A percentile compares a stretch with the other conserved stretches of the same genome.
Evolutionary conservation across 1,140 invertebrate species (phyloP).

Genomic region (Trichogramma pretiosum): DNA sequence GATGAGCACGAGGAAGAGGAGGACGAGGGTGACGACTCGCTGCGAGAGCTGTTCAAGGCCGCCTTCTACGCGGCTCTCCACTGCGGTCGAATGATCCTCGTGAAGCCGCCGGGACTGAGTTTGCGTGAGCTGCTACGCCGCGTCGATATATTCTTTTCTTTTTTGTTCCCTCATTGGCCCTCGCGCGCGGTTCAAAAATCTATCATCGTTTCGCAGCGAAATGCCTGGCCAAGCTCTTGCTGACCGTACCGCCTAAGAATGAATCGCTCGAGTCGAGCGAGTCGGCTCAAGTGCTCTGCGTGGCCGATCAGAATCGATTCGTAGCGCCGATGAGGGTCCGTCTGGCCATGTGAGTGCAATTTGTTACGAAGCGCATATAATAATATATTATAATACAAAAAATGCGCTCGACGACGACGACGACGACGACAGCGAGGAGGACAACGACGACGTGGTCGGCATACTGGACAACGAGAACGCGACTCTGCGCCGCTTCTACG

Average conservation of each 20-base stretch:
- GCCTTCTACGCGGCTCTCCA: slow-evolving; percentile 44
- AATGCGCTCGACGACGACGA: background rate
- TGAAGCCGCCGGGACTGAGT: slow-evolving; percentile 44
- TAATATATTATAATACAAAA: background rate
- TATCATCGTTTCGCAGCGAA: slow-evolving; percentile 20
- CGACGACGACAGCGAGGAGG: slow-evolving; percentile 51
- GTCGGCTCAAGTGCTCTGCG: slow-evolving; percentile 32
- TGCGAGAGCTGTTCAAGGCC: slow-evolving; percentile 44
- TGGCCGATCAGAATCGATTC: slow-evolving; percentile 35
- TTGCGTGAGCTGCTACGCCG: too few species aligned
- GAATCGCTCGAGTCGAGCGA: background rate
- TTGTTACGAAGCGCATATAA: background rate
- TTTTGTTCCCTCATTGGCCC: too few species aligned
- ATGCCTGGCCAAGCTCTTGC: slow-evolving; percentile 24
- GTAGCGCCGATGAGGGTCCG: slow-evolving; percentile 44
- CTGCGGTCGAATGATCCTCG: slow-evolving; percentile 43
- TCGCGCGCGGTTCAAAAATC: too few species aligned
- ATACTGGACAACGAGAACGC: slow-evolving; percentile 52
- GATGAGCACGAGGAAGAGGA: slow-evolving; percentile 31
- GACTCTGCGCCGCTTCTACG: slow-evolving; percentile 52
- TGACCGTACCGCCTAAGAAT: slow-evolving; percentile 16
- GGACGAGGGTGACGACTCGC: slow-evolving; percentile 34
- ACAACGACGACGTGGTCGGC: slow-evolving; percentile 62
- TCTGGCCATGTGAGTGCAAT: slow-evolving; percentile 46
- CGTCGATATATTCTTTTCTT: too few species aligned